Base-by-base conservation (phyloP, 2,888 invertebrate species). In the Cephus pulcher region DNA sequence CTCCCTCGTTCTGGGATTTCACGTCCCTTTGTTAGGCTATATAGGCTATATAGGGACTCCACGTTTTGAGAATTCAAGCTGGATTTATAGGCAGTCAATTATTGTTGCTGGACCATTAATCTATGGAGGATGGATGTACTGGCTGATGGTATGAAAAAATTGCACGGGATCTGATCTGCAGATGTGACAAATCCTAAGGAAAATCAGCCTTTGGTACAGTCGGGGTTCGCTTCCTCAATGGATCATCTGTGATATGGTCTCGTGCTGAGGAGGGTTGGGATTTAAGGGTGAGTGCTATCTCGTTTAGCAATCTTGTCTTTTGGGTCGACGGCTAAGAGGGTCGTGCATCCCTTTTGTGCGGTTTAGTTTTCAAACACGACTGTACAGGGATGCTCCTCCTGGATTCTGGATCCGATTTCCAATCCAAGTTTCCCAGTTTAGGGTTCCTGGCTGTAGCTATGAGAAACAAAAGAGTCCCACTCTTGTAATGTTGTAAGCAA, bases 251-350 rank as follows among this genome's bases (percentile, higher is more conserved):
- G 56, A 56, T 23, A 23, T 23, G 56, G 23, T 23, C 23, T 56
- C 6, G 23, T 34, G 70, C 75, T 34, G 73, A 68, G 69, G 80
- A 79, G 81, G 82, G 81, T 82, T 56, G 56, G 56, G 84, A 85
- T 85, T 85, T 85, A 84, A 85, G 80, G 83, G 84, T 84, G 83
- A 82, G 82, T 82, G 81, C 82, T 82, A 85, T 84, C 84, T 84
- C 84, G 83, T 84, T 84, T 80, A 75, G 81, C 80, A 84, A 84
- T 84, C 84, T 84, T 80, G 80, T 80, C 82, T 82, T 84, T 84
- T 81, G 23, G 56, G 23, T 23, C 56, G 56, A 23, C 56, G 23
- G 23, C 56, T 56, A 23, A 56, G 56, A 56, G 56, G 56, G 56
- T 56, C 56, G 9, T 56, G 56, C 56, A 56, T 56, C 56, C 56